Base-by-base conservation (phyloP, 2,113 vertebrate species). In the Albula glossodonta region DNA sequence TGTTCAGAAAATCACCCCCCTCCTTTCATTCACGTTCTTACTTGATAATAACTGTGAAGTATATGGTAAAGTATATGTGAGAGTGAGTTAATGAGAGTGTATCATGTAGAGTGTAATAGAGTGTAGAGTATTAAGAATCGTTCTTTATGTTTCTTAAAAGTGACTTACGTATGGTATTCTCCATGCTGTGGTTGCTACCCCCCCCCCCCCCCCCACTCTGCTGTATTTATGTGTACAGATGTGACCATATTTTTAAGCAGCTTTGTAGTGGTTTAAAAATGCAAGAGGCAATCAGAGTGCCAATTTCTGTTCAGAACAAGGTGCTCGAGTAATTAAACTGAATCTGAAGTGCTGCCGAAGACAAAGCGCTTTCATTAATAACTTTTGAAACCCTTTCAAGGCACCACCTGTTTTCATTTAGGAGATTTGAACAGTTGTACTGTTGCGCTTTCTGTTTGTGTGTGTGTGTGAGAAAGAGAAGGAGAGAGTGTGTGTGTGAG, bases 391-490 rank as follows among this genome's bases (percentile, higher is more conserved):
- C n/a, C 31, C 10, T 8, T 56, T 80, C 31, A 48, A 53, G 31
- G 78, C 49, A 31, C 78, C 78, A 51, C 78, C 84, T 85, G 84
- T 57, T 66, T 79, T 49, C 4, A 48, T 48, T 66, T 80, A 81
- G 78, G 5, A 63, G 31, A 81, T 22, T 31, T 63, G 19, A 66
- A 63, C 31, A 5, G 78, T 50, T 79, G 31, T 11, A 13, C 48
- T 79, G 10, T 8, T 2, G 22, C 17, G 10, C 22, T n/a, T 77
- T 17, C 70, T 77, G 17, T 56, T 19, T 52, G 79, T 80, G 79
- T 1, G 1, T 41, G 31, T 41, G 31, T 41, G n/a, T 66, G n/a
- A 56, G 80, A 81, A 63, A 82, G 82, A 86, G 51, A 41, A 50
- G 19, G 56, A 70, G 49, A 78, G 79, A 78, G 84, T n/a, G 60